Evolutionary conservation across 2,113 vertebrate genomes (phyloP), one percentile per base, ranked within the genome.

Genomic region (Protobothrops flavoviridis): DNA sequence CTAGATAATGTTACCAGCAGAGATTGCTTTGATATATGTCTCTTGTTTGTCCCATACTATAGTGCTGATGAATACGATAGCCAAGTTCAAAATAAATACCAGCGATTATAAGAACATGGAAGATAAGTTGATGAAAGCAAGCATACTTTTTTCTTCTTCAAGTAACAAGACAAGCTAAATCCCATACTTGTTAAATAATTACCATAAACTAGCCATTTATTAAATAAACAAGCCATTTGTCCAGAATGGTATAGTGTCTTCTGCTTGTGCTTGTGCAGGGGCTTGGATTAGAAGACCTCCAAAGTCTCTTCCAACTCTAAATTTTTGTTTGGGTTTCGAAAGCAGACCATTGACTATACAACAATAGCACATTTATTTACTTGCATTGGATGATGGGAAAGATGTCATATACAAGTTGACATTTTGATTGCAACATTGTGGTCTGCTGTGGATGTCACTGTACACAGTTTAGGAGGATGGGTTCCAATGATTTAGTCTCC

Each of bases 1-100:
- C 86, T 39, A 90, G 97, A 98, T 97, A 95, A 93, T 95, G 95
- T 97, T 98, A 97, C 96, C 90, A 91, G 96, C 93, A 94, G 95
- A 96, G 95, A 92, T 94, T 94, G 92, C 85, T 87, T 93, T 90
- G 93, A 90, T 94, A 92, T 90, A 91, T 24, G 61, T 59, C 64
- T 69, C 64, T 69, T 69, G 29, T 93, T 90, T 91, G 93, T 94
- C 48, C 91, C 55, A 48, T 90, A 69, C 86, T 92, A 50, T 55
- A 93, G 93, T 48, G 93, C 92, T 0, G 88, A 93, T 1, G 89
- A 94, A 95, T 53, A 53, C 5, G 55, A 97, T 96, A 95, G 95
- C 89, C 91, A 50, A 52, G 95, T 94, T 95, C 96, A 48, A 93
- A 94, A 91, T 69, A 45, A 94, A 91, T 55, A 45, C 39, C 57